These are phyloP conservation scores for Neodiprion lecontei DNA, from an alignment of 1,140 invertebrate genomes.

Conservation along the genomic window DNA sequence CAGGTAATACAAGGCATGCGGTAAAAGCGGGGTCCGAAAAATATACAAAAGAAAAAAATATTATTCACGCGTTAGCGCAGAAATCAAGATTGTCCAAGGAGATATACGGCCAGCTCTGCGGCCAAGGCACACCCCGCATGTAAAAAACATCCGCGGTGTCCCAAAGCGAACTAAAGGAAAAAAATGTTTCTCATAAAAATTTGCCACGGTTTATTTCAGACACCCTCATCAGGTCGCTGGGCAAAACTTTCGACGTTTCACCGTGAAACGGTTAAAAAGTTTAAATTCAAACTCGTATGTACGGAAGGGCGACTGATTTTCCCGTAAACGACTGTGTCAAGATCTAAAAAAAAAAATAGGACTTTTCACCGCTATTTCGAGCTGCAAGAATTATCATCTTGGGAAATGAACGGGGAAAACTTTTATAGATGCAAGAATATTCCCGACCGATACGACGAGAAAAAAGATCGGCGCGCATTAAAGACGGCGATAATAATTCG, in stretches of 20 bases:
- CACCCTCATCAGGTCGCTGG: slow-evolving; percentile 36
- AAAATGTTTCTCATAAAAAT: slow-evolving; percentile 35
- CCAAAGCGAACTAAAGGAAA: slow-evolving; percentile 13
- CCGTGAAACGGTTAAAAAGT: no score
- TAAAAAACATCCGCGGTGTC: slow-evolving; percentile 37
- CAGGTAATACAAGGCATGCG: neutral
- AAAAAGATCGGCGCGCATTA: no score
- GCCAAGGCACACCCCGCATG: slow-evolving; percentile 35
- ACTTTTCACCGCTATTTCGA: no score
- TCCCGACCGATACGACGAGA: no score
- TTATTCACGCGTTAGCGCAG: slow-evolving; percentile 18
- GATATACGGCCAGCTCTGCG: slow-evolving; percentile 11
- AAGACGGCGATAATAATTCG: no score
- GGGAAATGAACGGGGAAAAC: no score
- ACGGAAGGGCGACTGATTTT: neutral
- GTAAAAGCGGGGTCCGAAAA: neutral
- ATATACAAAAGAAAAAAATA: neutral
- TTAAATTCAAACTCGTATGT: neutral
- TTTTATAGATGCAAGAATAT: no score
- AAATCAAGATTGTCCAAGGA: slow-evolving; percentile 38
- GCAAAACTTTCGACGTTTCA: no score
- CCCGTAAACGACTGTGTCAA: no score
- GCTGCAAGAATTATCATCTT: no score
- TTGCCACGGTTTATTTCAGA: slow-evolving; percentile 46
- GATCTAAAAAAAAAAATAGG: no score